Evolutionary conservation across 1,140 invertebrate genomes (phyloP), one percentile per base, ranked within the genome.

Genomic region (Teleopsis dalmanni): DNA sequence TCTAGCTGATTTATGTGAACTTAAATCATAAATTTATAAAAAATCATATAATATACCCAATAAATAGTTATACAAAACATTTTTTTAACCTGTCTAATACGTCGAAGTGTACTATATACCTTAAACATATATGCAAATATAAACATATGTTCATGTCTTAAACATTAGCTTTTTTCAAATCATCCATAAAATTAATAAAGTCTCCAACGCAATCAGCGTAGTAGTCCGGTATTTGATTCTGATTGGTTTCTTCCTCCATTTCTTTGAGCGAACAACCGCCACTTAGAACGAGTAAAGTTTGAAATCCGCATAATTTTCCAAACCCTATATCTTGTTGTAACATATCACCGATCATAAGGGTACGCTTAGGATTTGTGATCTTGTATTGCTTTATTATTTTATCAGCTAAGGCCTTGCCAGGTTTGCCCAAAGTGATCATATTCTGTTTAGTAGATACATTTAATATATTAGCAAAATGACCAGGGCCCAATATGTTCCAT

Each of bases 281-380:
- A 27, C 73, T 75, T 18, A 77, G 60, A 0, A 79, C 73, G 7
- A 78, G 57, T 19, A 79, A 51, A 0, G 76, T 78, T 52, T 76
- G 70, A 50, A 80, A 81, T 8, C 76, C 76, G 3, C 69, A 72
- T 3, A 67, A 50, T 4, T 63, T 70, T 0, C 74, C 79, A 19
- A 82, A 75, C 26, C 65, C 71, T 8, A 82, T 68, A 45, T 82
- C 79, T 55, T 76, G 71, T 14, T 75, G 69, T n/a, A 78, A 75
- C 79, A 78, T 76, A 37, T 82, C 80, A 9, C 80, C 80, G 47
- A 82, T 74, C 55, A 82, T 79, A 1, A 82, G 65, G n/a, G 77
- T 77, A 50, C 75, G 72, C n/a, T 59, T 60, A 2, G 76, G 70
- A 40, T 76, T 58, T 0, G 54, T 65, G 9, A 80, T 62, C 0